Evolutionary conservation across 2,113 vertebrate genomes (phyloP).

Genomic region (Cephalopholis sonnerati): DNA sequence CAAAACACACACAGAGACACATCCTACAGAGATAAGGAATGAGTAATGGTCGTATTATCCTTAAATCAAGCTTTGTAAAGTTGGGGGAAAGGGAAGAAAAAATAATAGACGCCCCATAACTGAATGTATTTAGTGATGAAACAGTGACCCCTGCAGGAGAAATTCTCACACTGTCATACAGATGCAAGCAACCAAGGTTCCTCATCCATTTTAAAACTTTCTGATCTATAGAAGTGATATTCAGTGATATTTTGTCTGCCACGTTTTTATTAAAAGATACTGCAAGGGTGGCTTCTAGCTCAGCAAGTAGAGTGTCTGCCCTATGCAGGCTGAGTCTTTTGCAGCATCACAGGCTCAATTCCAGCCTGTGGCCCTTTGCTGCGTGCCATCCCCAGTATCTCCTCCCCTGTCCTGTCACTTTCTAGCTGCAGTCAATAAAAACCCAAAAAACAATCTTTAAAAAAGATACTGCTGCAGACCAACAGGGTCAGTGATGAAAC

Average conservation of each 20-base stretch:
- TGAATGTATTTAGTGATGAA: slow-evolving; percentile 43
- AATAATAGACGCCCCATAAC: background rate
- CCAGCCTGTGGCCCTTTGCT: too few relatives aligned
- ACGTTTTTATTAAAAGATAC: background rate
- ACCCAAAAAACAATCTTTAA: too few relatives aligned
- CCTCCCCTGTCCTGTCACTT: too few relatives aligned
- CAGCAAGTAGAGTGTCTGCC: too few relatives aligned
- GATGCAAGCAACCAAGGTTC: background rate
- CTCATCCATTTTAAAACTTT: background rate
- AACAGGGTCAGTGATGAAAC: background rate
- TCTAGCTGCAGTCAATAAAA: too few relatives aligned
- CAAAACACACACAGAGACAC: background rate
- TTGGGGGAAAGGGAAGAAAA: background rate
- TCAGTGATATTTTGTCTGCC: background rate
- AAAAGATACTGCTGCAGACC: too few relatives aligned
- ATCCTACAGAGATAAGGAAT: background rate
- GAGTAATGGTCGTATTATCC: background rate
- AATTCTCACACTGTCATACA: background rate
- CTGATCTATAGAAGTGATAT: background rate
- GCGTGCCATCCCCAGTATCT: too few relatives aligned
- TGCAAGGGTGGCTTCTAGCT: too few relatives aligned
- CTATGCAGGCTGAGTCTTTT: too few relatives aligned
- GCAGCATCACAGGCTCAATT: too few relatives aligned
- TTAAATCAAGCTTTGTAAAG: background rate
- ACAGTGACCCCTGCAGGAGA: slow-evolving; percentile 66